Base-by-base conservation (phyloP, 2,797 vertebrate species). In the Enteromius viviparus region DNA sequence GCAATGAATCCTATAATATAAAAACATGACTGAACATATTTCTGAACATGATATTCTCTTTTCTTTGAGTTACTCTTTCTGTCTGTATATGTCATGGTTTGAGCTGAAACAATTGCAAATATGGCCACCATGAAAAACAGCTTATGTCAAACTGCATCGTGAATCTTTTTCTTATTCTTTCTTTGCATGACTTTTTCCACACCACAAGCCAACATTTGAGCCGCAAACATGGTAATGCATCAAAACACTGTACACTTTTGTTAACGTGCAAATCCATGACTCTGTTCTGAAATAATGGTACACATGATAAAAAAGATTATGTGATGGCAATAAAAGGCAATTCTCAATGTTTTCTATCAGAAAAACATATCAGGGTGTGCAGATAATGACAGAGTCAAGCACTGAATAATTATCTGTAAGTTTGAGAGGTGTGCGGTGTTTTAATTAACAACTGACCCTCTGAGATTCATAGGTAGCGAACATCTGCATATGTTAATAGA, bases 401-500 rank as follows among this genome's bases (percentile, higher is more conserved):
- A 29, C 58, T 75, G 83, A 64, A 71, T 55, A 9, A 68, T 69
- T 29, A n/a, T 87, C 17, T 47, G n/a, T 45, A 58, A 45, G 11
- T 47, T 19, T 66, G 78, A 42, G 80, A 83, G 10, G 21, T 26
- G n/a, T 47, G 87, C 76, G 86, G 90, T 90, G 90, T 89, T 92
- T 92, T 92, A 92, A 87, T 87, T 81, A 86, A 91, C 86, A 90
- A 91, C 93, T 92, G 92, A 91, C 89, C 89, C 81, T 85, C 89
- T 85, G 88, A 89, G 90, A 91, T 89, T 88, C 90, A 89, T 83
- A 84, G 87, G 89, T 93, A 93, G 93, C 94, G 92, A 94, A 92
- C 93, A 94, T 94, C 93, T 94, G 92, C 93, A 93, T 91, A 93
- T 93, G 91, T 89, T 93, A 93, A 94, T 84, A 64, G 90, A 82